Percentiles rank a stretch among this genome's conserved stretches.
Conservation (phyloP, 2,113 vertebrate genomes). For the Hyperoodon ampullatus region DNA sequence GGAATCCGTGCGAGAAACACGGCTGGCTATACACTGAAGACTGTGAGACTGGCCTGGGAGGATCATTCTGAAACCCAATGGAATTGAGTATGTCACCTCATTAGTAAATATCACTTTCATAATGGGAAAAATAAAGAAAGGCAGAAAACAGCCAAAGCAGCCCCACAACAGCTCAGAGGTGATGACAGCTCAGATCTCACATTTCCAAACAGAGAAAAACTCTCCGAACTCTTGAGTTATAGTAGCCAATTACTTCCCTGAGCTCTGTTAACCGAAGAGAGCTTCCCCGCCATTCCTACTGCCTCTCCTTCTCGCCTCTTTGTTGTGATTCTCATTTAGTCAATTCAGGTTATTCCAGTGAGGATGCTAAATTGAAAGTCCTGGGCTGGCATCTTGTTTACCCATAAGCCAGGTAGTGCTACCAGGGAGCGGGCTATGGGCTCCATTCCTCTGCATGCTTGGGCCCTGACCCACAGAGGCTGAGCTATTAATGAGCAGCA, state of each 20-base stretch:
- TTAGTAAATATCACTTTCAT: background rate
- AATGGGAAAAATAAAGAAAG: background rate
- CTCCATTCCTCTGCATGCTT: background rate
- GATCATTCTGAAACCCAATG: background rate
- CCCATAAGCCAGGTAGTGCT: background rate
- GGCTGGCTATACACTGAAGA: background rate
- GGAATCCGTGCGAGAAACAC: background rate
- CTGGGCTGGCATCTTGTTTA: background rate
- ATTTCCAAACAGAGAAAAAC: background rate
- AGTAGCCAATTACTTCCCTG: background rate
- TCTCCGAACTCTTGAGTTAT: background rate
- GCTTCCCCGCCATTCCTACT: background rate
- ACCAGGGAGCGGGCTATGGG: background rate
- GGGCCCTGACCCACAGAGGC: background rate
- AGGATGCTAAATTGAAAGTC: constrained; percentile 30
- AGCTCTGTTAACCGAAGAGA: background rate
- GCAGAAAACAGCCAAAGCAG: background rate
- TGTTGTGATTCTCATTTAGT: constrained; percentile 33
- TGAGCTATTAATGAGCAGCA: constrained; percentile 51
- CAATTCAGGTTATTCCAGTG: constrained; percentile 23
- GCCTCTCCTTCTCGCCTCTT: background rate
- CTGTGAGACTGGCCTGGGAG: background rate
- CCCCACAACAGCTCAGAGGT: background rate
- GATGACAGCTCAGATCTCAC: background rate
- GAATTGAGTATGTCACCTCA: background rate